phyloP scores from a whole-genome alignment of 2,113 vertebrate genomes.

The Crocuta crocuta region DNA sequence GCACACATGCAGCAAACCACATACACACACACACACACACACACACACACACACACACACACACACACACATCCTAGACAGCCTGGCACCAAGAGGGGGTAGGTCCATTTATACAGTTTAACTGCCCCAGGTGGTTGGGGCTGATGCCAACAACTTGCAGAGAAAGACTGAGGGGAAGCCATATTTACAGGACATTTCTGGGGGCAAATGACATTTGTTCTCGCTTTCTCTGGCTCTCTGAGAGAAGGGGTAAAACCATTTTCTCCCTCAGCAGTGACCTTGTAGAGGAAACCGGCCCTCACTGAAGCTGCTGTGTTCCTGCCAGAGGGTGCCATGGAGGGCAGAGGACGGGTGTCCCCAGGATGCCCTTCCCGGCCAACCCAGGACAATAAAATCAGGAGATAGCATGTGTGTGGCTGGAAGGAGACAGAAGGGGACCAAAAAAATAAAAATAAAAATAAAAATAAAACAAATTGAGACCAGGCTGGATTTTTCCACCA shows the following conservation, averaged over 20 bases:
- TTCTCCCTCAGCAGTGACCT: not conserved
- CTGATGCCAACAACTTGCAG: not conserved
- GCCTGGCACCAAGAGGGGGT: not conserved
- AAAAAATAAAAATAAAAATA: not conserved
- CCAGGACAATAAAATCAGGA: not conserved
- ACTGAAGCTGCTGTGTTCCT: not conserved
- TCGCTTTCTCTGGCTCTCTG: not conserved
- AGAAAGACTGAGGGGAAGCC: not conserved
- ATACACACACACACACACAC: not conserved
- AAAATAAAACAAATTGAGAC: not conserved
- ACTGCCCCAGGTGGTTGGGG: not conserved
- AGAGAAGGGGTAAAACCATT: not conserved
- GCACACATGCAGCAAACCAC: rapidly evolving
- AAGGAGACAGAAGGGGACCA: not conserved
- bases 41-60: not conserved
- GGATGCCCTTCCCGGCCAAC: not conserved
- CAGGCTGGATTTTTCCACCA: not conserved
- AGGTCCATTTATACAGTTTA: not conserved
- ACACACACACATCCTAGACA: not conserved
- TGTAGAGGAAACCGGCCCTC: not conserved
- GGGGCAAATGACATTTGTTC: not conserved
- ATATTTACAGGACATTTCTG: not conserved
- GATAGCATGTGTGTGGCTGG: not conserved
- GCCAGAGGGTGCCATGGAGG: not conserved
- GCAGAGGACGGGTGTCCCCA: not conserved